Conservation (phyloP, 2,113 vertebrate genomes). For the Axis porcinus region DNA sequence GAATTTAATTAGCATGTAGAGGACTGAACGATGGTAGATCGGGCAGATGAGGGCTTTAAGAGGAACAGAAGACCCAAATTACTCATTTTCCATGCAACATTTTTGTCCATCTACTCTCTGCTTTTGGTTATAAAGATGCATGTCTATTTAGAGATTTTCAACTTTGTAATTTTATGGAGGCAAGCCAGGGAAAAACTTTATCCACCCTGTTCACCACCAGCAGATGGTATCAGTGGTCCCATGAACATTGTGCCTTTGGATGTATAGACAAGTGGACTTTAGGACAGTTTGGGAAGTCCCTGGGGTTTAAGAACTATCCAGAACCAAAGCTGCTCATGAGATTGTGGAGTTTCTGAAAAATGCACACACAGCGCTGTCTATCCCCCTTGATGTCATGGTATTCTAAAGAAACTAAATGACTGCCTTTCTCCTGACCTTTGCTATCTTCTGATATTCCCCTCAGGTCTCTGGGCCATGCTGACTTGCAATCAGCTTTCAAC, state of each 20-base stretch:
- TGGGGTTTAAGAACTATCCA: background rate
- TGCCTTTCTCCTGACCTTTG: background rate
- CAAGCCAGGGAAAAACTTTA: background rate
- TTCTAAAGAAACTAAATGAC: background rate
- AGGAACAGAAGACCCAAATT: background rate
- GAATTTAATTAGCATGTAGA: background rate
- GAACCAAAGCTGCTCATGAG: background rate
- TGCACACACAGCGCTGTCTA: background rate
- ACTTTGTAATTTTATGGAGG: background rate
- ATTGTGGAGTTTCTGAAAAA: background rate
- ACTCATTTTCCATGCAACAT: background rate
- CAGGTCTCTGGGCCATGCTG: background rate
- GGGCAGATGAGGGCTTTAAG: background rate
- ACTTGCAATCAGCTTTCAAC: background rate
- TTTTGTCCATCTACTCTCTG: background rate
- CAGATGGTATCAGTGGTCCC: background rate
- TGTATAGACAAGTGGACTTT: background rate
- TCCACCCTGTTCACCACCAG: background rate
- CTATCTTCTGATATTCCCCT: background rate
- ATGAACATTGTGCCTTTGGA: background rate
- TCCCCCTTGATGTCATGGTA: background rate
- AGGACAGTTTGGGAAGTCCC: background rate
- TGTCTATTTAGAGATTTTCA: background rate
- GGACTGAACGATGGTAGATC: background rate
- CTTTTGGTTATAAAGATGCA: background rate